Evolutionary conservation across 2,797 vertebrate genomes (phyloP).

Genomic region (Microctenopoma stevenorrisi): DNA sequence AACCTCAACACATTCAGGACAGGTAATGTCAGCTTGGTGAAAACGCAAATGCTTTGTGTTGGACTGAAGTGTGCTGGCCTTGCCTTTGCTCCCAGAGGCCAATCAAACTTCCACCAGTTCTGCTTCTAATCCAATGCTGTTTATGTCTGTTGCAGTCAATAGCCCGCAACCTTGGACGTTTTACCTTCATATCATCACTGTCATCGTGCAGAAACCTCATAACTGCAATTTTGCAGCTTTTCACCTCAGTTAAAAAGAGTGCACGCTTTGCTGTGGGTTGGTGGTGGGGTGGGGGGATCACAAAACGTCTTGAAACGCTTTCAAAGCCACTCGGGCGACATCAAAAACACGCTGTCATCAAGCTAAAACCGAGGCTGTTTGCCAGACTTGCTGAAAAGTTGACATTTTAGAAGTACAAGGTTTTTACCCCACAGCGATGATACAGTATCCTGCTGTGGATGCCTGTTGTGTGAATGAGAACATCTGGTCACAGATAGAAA

Average conservation of each 20-base stretch:
- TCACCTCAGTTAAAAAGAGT: not conserved
- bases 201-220: slow-evolving; percentile 31
- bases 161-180: slow-evolving; percentile 60
- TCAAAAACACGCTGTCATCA: slow-evolving; percentile 47
- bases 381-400: slow-evolving; percentile 61
- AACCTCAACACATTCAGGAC: no score
- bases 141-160: slow-evolving; percentile 60
- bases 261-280: slow-evolving; percentile 11
- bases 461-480: slow-evolving; percentile 68
- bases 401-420: slow-evolving; percentile 55
- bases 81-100: slow-evolving; percentile 47
- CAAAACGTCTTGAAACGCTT: not conserved
- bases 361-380: not conserved
- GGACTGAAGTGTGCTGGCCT: slow-evolving; percentile 49
- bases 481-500: slow-evolving; percentile 60
- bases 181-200: slow-evolving; percentile 32
- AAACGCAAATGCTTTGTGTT: slow-evolving; percentile 29
- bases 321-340: slow-evolving; percentile 25
- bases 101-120: slow-evolving; percentile 60
- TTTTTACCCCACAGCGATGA: slow-evolving; percentile 57
- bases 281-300: not conserved
- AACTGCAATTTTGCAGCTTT: slow-evolving; percentile 20
- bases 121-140: slow-evolving; percentile 61
- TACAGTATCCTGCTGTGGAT: slow-evolving; percentile 65
- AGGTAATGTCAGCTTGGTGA: no score